phyloP scores from a whole-genome alignment of 2,113 vertebrate species.

The Chelonoidis abingdonii region DNA sequence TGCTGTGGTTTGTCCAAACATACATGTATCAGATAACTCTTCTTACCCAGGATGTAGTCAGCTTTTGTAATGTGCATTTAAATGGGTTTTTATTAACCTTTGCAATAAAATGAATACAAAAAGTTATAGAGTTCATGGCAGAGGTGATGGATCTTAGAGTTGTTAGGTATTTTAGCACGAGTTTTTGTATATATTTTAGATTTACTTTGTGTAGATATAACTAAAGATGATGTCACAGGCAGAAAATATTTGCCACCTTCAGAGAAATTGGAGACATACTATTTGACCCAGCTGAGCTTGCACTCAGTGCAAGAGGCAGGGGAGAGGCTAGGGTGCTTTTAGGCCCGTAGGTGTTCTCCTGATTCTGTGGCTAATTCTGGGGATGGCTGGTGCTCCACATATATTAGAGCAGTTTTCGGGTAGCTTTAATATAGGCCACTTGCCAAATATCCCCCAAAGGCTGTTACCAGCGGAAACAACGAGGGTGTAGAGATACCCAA shows the following conservation, averaged over 20 bases:
- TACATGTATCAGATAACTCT: slow-evolving; percentile 46
- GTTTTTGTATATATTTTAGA: slow-evolving; percentile 39
- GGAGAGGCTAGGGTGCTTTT: not conserved
- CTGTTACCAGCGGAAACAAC: not conserved
- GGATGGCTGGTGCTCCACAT: fast-evolving
- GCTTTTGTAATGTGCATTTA: slow-evolving; percentile 7
- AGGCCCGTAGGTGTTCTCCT: not conserved
- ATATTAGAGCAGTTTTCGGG: not conserved
- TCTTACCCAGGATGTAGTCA: slow-evolving; percentile 55
- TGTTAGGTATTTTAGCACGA: slow-evolving; percentile 53
- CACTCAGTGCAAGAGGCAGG: not conserved
- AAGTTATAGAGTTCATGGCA: slow-evolving; percentile 18
- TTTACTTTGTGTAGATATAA: slow-evolving; percentile 19
- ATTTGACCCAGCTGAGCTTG: not conserved
- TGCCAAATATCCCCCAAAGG: not conserved
- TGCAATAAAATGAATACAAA: slow-evolving; percentile 55
- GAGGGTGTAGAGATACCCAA: not conserved
- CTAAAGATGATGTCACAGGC: not conserved
- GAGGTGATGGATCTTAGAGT: slow-evolving; percentile 19
- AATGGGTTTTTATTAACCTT: slow-evolving; percentile 28
- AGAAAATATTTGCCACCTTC: slow-evolving; percentile 28
- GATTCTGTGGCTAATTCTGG: not conserved
- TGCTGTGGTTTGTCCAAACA: slow-evolving; percentile 57
- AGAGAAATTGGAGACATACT: not conserved
- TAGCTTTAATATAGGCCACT: not conserved